These are phyloP conservation scores for Galbula dea DNA, from an alignment of 2,113 vertebrate species.

Conservation along the genomic window DNA sequence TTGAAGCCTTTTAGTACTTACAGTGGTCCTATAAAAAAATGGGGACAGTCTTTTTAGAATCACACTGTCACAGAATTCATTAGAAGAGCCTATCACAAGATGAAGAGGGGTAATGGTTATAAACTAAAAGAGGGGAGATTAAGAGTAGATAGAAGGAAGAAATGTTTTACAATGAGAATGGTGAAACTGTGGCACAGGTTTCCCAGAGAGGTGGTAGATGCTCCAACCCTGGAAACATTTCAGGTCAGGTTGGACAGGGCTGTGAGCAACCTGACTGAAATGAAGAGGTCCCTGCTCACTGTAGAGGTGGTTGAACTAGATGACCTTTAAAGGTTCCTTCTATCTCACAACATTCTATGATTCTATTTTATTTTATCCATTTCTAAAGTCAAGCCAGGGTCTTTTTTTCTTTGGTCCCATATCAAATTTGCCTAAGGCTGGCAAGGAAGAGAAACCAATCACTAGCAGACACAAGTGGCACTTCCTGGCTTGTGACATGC, in stretches of 20 bases:
- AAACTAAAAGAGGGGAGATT: background rate
- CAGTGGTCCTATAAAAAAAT: background rate
- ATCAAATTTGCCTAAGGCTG: background rate
- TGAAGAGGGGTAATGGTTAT: background rate
- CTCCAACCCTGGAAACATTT: too few species aligned
- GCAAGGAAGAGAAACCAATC: background rate
- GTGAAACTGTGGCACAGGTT: too few species aligned
- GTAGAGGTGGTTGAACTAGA: background rate
- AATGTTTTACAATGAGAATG: too few species aligned
- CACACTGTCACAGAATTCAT: too few species aligned
- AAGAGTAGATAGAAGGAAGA: too few species aligned
- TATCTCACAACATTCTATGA: background rate
- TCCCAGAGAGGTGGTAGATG: too few species aligned
- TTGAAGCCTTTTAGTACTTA: background rate
- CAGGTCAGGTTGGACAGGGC: background rate
- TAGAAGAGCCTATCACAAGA: background rate
- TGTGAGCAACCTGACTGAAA: background rate
- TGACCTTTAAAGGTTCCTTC: background rate
- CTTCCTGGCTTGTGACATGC: accelerated
- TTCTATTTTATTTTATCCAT: background rate
- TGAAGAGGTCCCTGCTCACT: background rate
- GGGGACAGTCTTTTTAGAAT: background rate
- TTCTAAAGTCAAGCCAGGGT: background rate
- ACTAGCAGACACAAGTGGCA: accelerated
- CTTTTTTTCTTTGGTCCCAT: background rate